These are phyloP conservation scores for Delphinapterus leucas DNA, from an alignment of 2,113 vertebrate species.

Conservation along the genomic window DNA sequence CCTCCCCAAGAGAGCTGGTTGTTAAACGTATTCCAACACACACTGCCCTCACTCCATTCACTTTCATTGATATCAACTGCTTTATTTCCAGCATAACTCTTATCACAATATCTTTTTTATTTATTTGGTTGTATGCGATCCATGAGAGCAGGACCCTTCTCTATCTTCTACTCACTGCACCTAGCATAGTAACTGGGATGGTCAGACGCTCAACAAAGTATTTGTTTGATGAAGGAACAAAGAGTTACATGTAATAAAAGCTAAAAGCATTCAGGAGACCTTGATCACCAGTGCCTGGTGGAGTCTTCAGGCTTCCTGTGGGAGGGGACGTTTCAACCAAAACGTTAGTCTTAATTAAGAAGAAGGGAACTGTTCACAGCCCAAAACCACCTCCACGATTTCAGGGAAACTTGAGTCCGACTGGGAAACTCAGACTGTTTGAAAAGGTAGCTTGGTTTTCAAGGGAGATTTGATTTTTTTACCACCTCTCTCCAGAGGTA, in stretches of 20 bases:
- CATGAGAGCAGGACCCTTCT: background rate
- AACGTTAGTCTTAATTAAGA: background rate
- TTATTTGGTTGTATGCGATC: too few species aligned
- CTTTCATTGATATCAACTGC: too few species aligned
- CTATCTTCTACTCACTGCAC: background rate
- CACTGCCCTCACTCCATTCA: too few species aligned
- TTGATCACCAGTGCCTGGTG: accelerated
- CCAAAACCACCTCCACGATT: background rate
- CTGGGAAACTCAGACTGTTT: background rate
- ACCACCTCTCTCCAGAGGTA: background rate
- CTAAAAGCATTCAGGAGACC: too few species aligned
- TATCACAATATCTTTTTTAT: background rate
- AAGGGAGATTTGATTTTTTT: background rate
- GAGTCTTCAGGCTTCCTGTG: background rate
- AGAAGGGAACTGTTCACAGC: background rate
- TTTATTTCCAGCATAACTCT: background rate
- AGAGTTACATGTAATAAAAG: background rate
- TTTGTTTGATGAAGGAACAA: background rate
- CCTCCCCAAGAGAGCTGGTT: background rate
- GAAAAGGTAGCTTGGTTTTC: background rate
- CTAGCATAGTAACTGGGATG: background rate
- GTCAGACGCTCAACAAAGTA: background rate
- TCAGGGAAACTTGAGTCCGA: background rate
- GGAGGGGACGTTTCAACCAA: background rate
- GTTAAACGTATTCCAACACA: too few species aligned